A percentile compares a stretch with the other conserved stretches of the same genome.
These are phyloP conservation scores for Zophobas atratus DNA, from an alignment of 1,140 invertebrate species.

Conservation along the genomic window DNA sequence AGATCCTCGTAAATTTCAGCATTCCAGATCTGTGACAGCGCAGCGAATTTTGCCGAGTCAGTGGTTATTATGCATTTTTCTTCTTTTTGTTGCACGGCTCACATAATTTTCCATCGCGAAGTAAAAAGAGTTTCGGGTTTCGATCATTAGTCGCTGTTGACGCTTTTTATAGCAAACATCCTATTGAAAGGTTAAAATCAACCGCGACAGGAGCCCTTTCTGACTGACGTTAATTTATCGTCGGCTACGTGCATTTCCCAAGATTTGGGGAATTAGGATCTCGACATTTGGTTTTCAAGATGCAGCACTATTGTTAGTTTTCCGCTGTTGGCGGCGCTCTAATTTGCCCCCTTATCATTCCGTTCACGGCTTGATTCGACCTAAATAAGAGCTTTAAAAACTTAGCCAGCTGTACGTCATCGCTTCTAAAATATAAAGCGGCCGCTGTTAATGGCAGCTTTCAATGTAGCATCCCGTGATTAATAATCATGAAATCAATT, in stretches of 20 bases:
- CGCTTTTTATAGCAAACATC: slow-evolving; percentile 20
- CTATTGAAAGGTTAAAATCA: slow-evolving; percentile 30
- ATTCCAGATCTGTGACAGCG: background rate
- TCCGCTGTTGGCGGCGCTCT: slow-evolving; percentile 15
- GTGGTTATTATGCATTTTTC: background rate
- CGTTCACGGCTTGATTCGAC: slow-evolving; percentile 34
- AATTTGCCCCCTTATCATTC: slow-evolving; percentile 33
- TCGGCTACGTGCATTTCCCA: slow-evolving; percentile 23
- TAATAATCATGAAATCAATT: slow-evolving; percentile 41
- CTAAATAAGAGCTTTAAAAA: slow-evolving; percentile 41
- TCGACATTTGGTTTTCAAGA: slow-evolving; percentile 38
- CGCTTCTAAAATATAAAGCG: slow-evolving; percentile 27
- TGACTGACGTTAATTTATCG: slow-evolving; percentile 37
- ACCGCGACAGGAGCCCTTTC: slow-evolving; percentile 4
- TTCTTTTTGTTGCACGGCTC: background rate
- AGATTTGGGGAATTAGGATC: slow-evolving; percentile 33
- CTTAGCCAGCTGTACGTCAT: slow-evolving; percentile 10
- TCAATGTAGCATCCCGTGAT: slow-evolving; percentile 30
- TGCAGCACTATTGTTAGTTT: slow-evolving; percentile 42
- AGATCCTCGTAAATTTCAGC: background rate
- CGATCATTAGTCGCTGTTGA: slow-evolving; percentile 7
- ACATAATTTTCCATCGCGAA: background rate
- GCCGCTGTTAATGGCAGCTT: slow-evolving; percentile 40
- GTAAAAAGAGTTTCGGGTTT: background rate
- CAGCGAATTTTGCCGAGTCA: slow-evolving; percentile 10